Base-by-base conservation (phyloP, 1,140 invertebrate genomes). In the Heliconius hewitsoni region DNA sequence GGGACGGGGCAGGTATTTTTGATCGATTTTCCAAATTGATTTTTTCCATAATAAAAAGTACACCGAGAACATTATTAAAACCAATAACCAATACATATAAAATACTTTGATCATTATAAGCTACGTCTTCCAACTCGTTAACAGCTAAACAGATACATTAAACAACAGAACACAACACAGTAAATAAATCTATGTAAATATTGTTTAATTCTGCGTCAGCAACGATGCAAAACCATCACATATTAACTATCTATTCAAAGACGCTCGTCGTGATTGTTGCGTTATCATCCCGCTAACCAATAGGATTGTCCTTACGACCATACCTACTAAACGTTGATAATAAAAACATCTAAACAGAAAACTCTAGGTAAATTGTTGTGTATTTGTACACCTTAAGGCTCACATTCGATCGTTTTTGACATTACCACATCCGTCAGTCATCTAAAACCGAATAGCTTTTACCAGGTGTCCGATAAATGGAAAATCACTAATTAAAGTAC, bases 401-500 rank as follows among this genome's bases (percentile, higher is more conserved):
- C 83, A 86, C 83, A 89, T 86, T 87, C 77, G 77, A 39, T 55
- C 86, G 76, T 52, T 71, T 34, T 18, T 37, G 50, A 27, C 60
- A 57, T 83, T 74, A 76, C 77, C 73, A 78, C 75, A 81, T 84
- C 87, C 86, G 87, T 88, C 85, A 87, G 74, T 82, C 79, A 80
- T 84, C 78, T 85, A 89, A 89, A 90, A 84, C 91, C 84, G 87
- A 91, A 93, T 91, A 86, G 87, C 90, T 93, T 91, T 92, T 93
- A 91, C 87, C 88, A 90, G 88, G 91, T 92, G 89, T 92, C 83
- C 84, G 84, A 87, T 86, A 91, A 93, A 93, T 91, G 90, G 91
- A 93, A 93, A 93, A 91, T 87, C 89, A 89, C 91, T 93, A 93
- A 94, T 93, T 93, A 92, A 92, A 93, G 89, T 89, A 91, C 87